Conservation (phyloP, 2,888 invertebrate species). For the Mellilla xanthometata region DNA sequence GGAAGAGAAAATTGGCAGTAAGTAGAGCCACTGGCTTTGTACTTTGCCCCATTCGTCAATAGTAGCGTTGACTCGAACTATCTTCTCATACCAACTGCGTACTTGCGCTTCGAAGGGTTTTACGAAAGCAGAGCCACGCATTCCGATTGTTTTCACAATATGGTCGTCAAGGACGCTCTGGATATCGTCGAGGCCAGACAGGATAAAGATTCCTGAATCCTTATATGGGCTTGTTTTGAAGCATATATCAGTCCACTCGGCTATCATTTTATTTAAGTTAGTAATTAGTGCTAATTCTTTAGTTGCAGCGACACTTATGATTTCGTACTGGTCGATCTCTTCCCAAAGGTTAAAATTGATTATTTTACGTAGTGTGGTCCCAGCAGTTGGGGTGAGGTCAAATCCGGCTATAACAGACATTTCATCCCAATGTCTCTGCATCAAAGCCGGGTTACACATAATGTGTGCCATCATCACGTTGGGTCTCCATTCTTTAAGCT, state of each 20-base stretch:
- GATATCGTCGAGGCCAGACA: constrained; percentile 89
- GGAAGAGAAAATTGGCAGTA: constrained; percentile 93
- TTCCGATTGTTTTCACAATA: constrained; percentile 90
- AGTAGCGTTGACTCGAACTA: constrained; percentile 86
- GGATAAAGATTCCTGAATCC: constrained; percentile 88
- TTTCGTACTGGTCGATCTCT: constrained; percentile 89
- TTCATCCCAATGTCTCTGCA: constrained; percentile 92
- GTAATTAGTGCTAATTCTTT: constrained; percentile 90
- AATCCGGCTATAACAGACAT: constrained; percentile 92
- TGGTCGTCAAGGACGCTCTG: constrained; percentile 92
- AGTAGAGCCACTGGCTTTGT: constrained; percentile 93
- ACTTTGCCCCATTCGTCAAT: constrained; percentile 94
- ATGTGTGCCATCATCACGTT: constrained; percentile 92
- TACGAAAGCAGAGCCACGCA: constrained; percentile 93
- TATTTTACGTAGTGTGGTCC: constrained; percentile 91
- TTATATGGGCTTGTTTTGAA: constrained; percentile 88
- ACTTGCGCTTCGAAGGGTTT: constrained; percentile 90
- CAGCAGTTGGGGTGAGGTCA: constrained; percentile 92
- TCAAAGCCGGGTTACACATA: constrained; percentile 93
- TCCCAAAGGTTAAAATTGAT: constrained; percentile 87
- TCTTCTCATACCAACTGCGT: constrained; percentile 89
- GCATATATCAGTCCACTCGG: constrained; percentile 89
- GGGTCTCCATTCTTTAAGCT: constrained; percentile 88
- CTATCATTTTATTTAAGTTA: constrained; percentile 89
- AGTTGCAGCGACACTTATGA: constrained; percentile 91